Base-by-base conservation (phyloP, 2,888 invertebrate species). In the Phaedon cochleariae region DNA sequence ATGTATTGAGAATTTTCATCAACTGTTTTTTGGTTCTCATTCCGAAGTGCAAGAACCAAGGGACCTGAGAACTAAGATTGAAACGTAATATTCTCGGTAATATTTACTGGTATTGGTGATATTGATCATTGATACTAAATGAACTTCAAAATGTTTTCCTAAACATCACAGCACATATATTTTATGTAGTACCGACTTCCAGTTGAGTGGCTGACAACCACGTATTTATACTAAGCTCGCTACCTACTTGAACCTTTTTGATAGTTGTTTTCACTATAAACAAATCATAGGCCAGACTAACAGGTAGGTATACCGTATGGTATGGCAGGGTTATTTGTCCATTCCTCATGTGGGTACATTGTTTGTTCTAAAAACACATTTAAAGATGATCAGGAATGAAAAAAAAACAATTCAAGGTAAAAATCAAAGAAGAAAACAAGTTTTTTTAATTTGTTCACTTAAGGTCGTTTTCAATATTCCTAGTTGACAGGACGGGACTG, bases 331-430 rank as follows among this genome's bases (percentile, higher is more conserved):
- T 22, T 57, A 17, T 45, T 57, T 26, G n/a, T 18, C n/a, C 21
- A 46, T 57, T 21, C 18, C 22, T 57, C 17, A 22, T 17, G n/a
- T 45, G 57, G 57, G 26, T 45, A 57, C 12, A 15, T 45, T 57
- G 55, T 55, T 55, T 55, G 46, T 45, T 45, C 26, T 57, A 41
- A 57, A 57, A 57, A 57, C 57, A 57, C 57, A 57, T 45, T 45
- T 5, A 17, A 17, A 57, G 46, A 45, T 31, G 26, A 57, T 57
- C 46, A 45, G 12, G 29, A 12, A 41, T 15, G 10, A 1, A 41
- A 41, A 15, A 15, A 41, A n/a, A 41, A 41, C 15, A 41, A 41
- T 1, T 41, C 15, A 15, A 4, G 15, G 41, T 15, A 41, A 41
- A 15, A 12, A 26, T 26, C 4, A 7, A 26, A 26, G 26, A 26